phyloP scores from a whole-genome alignment of 1,140 invertebrate species.

The Thaumetopoea pityocampa region DNA sequence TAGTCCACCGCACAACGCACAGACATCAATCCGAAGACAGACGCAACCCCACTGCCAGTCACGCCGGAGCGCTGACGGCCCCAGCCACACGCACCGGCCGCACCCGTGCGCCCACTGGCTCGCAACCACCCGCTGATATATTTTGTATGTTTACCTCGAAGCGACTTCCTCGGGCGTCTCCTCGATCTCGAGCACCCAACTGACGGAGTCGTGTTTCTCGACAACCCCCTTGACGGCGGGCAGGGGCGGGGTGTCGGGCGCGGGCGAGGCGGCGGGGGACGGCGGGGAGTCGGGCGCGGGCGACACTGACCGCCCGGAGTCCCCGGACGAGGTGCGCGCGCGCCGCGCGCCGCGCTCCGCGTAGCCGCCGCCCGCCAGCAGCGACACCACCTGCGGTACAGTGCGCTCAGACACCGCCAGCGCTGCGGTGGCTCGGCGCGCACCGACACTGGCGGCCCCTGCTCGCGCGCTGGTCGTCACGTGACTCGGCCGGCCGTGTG shows the following conservation, averaged over 20 bases:
- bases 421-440: too few species aligned
- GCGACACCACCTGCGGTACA: conserved; percentile 48
- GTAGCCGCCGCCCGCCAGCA: conserved; percentile 57
- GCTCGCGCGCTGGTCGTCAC: too few species aligned
- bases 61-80: too few species aligned
- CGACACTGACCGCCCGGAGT: conserved; percentile 48
- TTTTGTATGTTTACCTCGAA: conserved; percentile 46
- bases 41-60: too few species aligned
- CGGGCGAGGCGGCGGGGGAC: conserved; percentile 48
- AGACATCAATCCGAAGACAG: too few species aligned
- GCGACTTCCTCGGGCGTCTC: conserved; percentile 82
- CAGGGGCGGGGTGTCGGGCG: conserved; percentile 66
- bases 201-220: conserved; percentile 88
- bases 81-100: too few species aligned
- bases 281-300: conserved; percentile 78
- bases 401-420: conserved; percentile 1
- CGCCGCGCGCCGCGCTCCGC: conserved; percentile 52
- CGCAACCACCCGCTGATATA: too few species aligned
- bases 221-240: conserved; percentile 87
- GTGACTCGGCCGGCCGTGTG: too few species aligned
- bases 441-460: too few species aligned
- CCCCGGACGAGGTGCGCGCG: conserved; percentile 48
- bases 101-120: too few species aligned
- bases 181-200: conserved; percentile 87
- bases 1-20: too few species aligned